phyloP scores from a whole-genome alignment of 2,888 invertebrate genomes.

The Cryptocheilus praepositus region DNA sequence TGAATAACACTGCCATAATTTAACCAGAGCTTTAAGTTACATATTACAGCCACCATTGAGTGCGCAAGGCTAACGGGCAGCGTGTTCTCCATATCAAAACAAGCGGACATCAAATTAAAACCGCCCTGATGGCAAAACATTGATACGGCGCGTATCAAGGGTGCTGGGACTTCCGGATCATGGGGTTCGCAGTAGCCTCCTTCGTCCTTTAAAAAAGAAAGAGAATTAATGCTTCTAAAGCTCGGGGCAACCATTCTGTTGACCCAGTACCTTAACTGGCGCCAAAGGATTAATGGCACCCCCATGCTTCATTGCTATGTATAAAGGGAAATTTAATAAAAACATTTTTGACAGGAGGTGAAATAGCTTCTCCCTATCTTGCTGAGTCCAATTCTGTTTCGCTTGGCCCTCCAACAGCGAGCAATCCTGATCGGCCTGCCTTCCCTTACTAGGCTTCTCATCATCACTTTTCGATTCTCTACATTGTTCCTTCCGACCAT shows the following conservation, averaged over 20 bases:
- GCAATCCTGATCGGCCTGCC: constrained; percentile 51
- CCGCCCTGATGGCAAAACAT: constrained; percentile 95
- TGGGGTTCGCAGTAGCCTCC: constrained; percentile 93
- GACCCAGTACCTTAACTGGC: constrained; percentile 65
- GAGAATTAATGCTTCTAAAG: neutral
- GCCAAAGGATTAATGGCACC: constrained; percentile 76
- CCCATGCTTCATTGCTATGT: constrained; percentile 91
- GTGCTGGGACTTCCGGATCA: constrained; percentile 94
- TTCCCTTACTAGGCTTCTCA: constrained; percentile 65
- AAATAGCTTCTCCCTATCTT: constrained; percentile 91
- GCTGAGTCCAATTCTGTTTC: constrained; percentile 81
- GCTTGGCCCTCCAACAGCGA: constrained; percentile 41
- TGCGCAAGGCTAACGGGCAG: constrained; percentile 93
- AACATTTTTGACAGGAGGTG: constrained; percentile 92
- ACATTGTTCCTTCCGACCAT: constrained; percentile 62
- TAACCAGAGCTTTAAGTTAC: constrained; percentile 94
- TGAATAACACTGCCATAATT: constrained; percentile 93
- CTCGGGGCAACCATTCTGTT: too few relatives aligned
- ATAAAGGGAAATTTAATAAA: constrained; percentile 91
- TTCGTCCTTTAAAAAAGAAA: constrained; percentile 80
- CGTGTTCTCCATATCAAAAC: constrained; percentile 87
- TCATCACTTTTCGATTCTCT: constrained; percentile 69
- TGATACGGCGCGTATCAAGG: constrained; percentile 92
- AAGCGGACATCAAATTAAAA: constrained; percentile 89
- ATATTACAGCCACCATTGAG: constrained; percentile 92